phyloP scores from a whole-genome alignment of 2,888 invertebrate genomes.

The Lottia scabra region DNA sequence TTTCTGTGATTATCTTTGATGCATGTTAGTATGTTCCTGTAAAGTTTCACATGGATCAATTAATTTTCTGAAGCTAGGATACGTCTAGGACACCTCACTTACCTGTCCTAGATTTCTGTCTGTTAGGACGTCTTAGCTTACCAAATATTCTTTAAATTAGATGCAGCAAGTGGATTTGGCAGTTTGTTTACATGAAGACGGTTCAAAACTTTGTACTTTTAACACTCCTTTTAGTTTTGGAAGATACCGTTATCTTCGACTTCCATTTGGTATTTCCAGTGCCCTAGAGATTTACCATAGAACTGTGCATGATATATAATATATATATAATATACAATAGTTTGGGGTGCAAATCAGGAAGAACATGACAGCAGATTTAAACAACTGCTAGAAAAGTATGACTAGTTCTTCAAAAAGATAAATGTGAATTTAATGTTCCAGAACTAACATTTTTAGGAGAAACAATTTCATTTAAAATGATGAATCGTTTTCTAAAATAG shows the following conservation, averaged over 20 bases:
- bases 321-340: slow-evolving; percentile 9
- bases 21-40: too few relatives aligned
- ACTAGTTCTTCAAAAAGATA: slow-evolving; percentile 10
- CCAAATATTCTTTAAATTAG: slow-evolving; percentile 32
- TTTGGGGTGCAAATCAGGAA: slow-evolving; percentile 3
- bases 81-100: too few relatives aligned
- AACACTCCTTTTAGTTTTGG: too few relatives aligned
- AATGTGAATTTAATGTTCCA: slow-evolving; percentile 13
- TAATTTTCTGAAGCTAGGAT: too few relatives aligned
- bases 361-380: slow-evolving; percentile 5
- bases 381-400: not conserved
- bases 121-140: too few relatives aligned
- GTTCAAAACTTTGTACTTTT: too few relatives aligned
- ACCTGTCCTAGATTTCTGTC: too few relatives aligned
- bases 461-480: not conserved
- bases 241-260: not conserved
- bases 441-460: slow-evolving; percentile 22
- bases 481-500: too few relatives aligned
- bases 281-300: slow-evolving; percentile 11
- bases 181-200: slow-evolving; percentile 21
- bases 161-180: slow-evolving; percentile 35
- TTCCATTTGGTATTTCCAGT: slow-evolving; percentile 17
- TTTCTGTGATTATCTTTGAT: too few relatives aligned
- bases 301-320: slow-evolving; percentile 10
- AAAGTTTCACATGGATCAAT: too few relatives aligned